Conservation (phyloP, 2,113 vertebrate species). For the Nibea coibor region DNA sequence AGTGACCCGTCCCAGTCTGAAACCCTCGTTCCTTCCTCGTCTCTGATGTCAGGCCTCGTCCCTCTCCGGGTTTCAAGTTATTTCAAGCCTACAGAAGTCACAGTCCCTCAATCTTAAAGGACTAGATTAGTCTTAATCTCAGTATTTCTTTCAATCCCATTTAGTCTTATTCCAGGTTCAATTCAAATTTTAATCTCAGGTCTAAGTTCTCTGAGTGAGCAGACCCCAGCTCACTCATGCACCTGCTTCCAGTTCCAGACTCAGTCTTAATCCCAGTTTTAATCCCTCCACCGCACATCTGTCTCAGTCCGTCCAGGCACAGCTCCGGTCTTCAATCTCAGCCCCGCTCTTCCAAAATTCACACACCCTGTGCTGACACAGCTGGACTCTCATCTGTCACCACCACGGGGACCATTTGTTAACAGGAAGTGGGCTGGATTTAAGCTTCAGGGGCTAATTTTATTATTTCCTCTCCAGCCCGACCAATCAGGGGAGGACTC, state of each 20-base stretch:
- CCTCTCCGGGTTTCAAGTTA: not conserved
- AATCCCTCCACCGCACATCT: no score
- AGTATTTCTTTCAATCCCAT: not conserved
- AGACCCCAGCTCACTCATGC: no score
- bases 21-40: no score
- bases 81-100: not conserved
- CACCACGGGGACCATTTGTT: conserved; percentile 48
- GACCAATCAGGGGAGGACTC: conserved; percentile 28
- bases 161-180: not conserved
- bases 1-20: not conserved
- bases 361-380: conserved; percentile 38
- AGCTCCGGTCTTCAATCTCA: not conserved
- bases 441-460: conserved; percentile 41
- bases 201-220: no score
- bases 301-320: not conserved
- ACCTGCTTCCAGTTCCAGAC: not conserved
- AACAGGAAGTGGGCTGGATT: conserved; percentile 60
- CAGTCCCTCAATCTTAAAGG: not conserved
- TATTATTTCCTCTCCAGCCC: conserved; percentile 39
- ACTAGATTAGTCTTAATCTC: not conserved
- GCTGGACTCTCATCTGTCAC: conserved; percentile 47
- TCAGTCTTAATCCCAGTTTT: not conserved
- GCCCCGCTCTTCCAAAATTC: not conserved
- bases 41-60: no score
- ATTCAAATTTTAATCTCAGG: not conserved